A percentile compares a stretch with the other conserved stretches of the same genome.
Conservation (phyloP, 2,797 vertebrate species). For the Anisognathus igniventris region DNA sequence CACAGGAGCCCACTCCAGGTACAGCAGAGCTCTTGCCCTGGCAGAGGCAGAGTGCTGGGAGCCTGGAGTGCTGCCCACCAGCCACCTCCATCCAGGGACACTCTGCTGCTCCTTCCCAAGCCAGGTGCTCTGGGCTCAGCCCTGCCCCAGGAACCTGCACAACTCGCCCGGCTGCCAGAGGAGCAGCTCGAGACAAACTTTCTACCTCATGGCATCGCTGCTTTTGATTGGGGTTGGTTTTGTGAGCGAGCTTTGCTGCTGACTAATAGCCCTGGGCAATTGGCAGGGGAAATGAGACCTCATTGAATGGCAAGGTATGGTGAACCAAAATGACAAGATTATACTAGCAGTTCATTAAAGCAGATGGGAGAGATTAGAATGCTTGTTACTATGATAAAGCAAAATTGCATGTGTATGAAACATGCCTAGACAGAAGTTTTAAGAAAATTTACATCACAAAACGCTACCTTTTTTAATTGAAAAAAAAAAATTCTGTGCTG, state of each 20-base stretch:
- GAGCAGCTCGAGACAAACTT: not conserved
- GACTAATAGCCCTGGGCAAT: conserved; percentile 28
- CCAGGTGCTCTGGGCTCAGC: not conserved
- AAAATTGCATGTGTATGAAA: conserved; percentile 17
- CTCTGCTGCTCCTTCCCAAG: not conserved
- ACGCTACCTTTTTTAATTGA: not conserved
- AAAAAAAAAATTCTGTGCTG: not conserved
- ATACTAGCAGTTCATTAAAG: conserved; percentile 59
- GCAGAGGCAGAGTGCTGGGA: fast-evolving
- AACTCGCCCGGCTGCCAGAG: not conserved
- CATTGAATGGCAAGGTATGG: not conserved
- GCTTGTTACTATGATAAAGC: conserved; percentile 46
- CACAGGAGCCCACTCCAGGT: fast-evolving
- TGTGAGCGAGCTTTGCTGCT: not conserved
- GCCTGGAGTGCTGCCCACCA: fast-evolving
- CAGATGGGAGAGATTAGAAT: conserved; percentile 41
- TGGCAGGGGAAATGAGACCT: conserved; percentile 51
- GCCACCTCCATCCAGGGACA: not conserved
- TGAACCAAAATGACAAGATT: conserved; percentile 49
- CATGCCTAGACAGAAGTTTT: conserved; percentile 4
- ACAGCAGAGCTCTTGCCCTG: not conserved
- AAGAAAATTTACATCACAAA: not conserved
- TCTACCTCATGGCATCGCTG: not conserved
- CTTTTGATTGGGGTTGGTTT: conserved; percentile 11
- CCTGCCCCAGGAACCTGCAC: not conserved